These are phyloP conservation scores for Pseudomyrmex concolor DNA, from an alignment of 1,140 invertebrate genomes.

Conservation along the genomic window DNA sequence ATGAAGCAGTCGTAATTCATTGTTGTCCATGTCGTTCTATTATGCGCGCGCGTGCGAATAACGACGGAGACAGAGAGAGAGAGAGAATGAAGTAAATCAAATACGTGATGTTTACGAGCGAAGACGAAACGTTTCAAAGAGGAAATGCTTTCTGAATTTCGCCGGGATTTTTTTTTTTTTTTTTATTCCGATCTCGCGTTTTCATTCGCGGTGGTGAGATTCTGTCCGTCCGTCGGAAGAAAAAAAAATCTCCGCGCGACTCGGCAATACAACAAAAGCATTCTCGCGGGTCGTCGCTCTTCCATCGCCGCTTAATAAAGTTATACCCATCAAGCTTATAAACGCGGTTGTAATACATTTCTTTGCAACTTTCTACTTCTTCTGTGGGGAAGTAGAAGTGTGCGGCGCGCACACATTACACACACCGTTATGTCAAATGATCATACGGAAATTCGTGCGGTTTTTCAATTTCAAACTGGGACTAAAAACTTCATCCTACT, in stretches of 20 bases:
- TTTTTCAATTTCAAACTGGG: slow-evolving; percentile 16
- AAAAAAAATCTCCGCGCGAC: too few relatives aligned
- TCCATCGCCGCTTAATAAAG: too few relatives aligned
- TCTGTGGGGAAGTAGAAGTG: too few relatives aligned
- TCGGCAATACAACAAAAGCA: too few relatives aligned
- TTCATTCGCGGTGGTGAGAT: too few relatives aligned
- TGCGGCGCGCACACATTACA: not conserved
- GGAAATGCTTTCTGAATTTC: not conserved
- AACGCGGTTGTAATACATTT: too few relatives aligned
- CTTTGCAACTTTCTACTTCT: too few relatives aligned
- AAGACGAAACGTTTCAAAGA: slow-evolving; percentile 8
- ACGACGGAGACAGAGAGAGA: not conserved
- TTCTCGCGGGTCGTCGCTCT: too few relatives aligned
- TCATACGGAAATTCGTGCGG: not conserved
- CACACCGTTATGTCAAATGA: slow-evolving; percentile 24
- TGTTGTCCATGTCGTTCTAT: slow-evolving; percentile 31
- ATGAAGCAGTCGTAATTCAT: slow-evolving; percentile 47
- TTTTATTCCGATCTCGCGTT: too few relatives aligned
- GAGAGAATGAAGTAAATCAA: slow-evolving; percentile 36
- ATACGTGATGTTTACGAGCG: slow-evolving; percentile 32
- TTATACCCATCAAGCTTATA: too few relatives aligned
- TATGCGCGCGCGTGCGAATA: slow-evolving; percentile 35
- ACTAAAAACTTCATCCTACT: slow-evolving; percentile 37
- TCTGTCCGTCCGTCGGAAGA: too few relatives aligned
- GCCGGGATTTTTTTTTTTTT: too few relatives aligned